These are phyloP conservation scores for Pristionchus entomophagus DNA, from an alignment of 2,888 invertebrate genomes.

Conservation along the genomic window DNA sequence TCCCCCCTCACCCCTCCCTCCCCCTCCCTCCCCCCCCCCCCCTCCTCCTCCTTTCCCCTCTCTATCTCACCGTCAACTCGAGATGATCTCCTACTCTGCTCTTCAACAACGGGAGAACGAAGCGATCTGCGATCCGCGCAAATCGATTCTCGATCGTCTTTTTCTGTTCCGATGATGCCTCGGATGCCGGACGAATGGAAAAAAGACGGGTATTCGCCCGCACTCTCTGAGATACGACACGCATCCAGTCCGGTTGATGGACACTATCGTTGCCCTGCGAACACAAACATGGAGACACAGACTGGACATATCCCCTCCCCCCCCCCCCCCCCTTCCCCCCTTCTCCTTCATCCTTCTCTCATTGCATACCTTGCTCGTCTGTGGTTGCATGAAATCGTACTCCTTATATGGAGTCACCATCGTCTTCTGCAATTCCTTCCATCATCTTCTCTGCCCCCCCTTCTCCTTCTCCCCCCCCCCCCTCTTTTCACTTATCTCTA, in stretches of 20 bases:
- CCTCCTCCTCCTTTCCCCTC: not conserved
- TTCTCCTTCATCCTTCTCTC: not conserved
- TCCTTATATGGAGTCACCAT: conserved; percentile 5
- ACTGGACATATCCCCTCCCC: too few relatives aligned
- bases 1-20: too few relatives aligned
- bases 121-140: conserved; percentile 6
- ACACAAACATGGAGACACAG: not conserved
- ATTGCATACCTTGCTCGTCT: not conserved
- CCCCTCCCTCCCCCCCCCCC: not conserved
- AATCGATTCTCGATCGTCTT: conserved; percentile 35
- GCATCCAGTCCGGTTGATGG: not conserved
- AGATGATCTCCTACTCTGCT: conserved; percentile 45
- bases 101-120: conserved; percentile 24
- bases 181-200: not conserved
- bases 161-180: not conserved
- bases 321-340: too few relatives aligned
- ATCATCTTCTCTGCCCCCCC: not conserved
- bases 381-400: not conserved
- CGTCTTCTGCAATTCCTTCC: not conserved
- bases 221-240: conserved; percentile 21
- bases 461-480: not conserved
- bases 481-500: not conserved
- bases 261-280: not conserved
- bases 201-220: conserved; percentile 12
- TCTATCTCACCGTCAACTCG: conserved; percentile 46